phyloP scores from a whole-genome alignment of 2,113 vertebrate genomes.

The Pteronura brasiliensis region DNA sequence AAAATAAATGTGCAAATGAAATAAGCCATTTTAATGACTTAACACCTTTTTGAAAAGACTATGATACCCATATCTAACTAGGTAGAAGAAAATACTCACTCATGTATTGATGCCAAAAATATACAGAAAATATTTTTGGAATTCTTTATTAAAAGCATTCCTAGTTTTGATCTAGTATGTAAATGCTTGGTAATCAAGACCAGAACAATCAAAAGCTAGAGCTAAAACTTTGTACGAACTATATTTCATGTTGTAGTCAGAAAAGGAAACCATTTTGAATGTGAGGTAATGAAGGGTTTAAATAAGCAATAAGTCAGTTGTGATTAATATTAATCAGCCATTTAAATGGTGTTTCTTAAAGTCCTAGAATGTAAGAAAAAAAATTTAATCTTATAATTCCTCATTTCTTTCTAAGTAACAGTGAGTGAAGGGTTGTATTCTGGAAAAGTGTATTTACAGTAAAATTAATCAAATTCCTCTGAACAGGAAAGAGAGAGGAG shows the following conservation, averaged over 20 bases:
- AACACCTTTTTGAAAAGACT: background rate
- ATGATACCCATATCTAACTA: background rate
- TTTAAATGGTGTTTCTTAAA: background rate
- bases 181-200: background rate
- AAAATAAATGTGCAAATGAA: constrained; percentile 8
- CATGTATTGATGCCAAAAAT: background rate
- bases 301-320: background rate
- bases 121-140: background rate
- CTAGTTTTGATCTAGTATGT: background rate
- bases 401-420: background rate
- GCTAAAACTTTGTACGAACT: background rate
- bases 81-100: background rate
- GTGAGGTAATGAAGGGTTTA: background rate
- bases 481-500: background rate
- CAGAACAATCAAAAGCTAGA: background rate
- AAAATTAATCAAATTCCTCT: background rate
- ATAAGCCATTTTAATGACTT: background rate
- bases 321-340: background rate
- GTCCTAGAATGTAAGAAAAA: background rate
- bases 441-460: background rate
- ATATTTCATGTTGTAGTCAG: background rate
- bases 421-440: background rate
- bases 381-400: background rate
- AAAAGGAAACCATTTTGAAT: background rate
- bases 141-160: background rate